Base-by-base conservation (phyloP, 2,888 invertebrate species). In the Lycia hirtaria region DNA sequence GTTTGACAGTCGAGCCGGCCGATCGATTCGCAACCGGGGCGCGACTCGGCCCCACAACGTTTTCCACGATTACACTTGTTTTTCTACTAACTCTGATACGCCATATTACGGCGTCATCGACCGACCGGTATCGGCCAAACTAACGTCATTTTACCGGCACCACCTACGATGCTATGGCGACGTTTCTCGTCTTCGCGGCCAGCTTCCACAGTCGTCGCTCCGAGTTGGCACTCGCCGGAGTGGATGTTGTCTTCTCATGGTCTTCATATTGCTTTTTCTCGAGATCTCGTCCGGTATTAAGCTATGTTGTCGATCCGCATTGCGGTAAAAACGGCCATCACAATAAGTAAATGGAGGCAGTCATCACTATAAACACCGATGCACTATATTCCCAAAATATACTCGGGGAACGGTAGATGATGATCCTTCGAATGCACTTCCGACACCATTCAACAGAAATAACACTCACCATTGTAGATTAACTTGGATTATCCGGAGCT, bases 391-490 rank as follows among this genome's bases (percentile, higher is more conserved):
- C 75, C 83, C 78, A 75, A 92, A 92, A 92, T 92, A 92, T 83
- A 78, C 73, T 79, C 79, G 48, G 75, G 64, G 73, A 75, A 68
- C 60, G 73, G 72, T 72, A 68, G 76, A 67, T 71, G 62, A 75
- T 38, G 73, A 78, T 83, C 75, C 75, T 80, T 79, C 54, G 77
- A 83, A 83, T 80, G 78, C 88, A 88, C 87, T 87, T 76, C 72
- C 69, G 72, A 72, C 81, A 85, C 85, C 77, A 76, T 85, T 81
- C 76, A 78, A 73, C 77, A 81, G 75, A 88, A 92, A 87, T 82
- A 87, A 80, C 92, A 92, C 92, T 92, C 92, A 92, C 92, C 92
- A 92, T 92, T 80, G 90, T 91, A 87, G 92, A 92, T 92, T 92
- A 92, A 92, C 88, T 91, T 90, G 92, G 92, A 92, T 92, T 92